Evolutionary conservation across 1,140 invertebrate species (phyloP), one percentile per base, ranked within the genome.

Genomic region (Apis cerana): DNA sequence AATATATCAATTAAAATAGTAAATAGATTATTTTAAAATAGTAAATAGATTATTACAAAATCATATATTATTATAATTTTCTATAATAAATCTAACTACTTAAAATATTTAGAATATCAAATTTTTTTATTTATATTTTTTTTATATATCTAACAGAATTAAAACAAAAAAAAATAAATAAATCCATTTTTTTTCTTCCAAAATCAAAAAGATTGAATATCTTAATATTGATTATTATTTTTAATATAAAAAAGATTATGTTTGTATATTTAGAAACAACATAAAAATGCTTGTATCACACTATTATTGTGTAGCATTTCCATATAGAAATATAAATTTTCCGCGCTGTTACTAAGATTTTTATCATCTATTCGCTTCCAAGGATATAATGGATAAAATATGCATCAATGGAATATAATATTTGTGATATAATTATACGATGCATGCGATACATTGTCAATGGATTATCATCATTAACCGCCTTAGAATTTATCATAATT

Each of bases 371-470:
- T 82, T 61, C 56, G 80, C 77, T 75, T 65, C 52, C 15, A 75
- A 27, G 74, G 76, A 43, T 75, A 82, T 75, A 82, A 82, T 82
- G 65, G 80, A 75, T 65, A 82, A 65, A 75, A 59, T 82, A 82
- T 50, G 80, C 50, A 65, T 77, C 74, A 56, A 77, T 64, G 65
- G 50, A 52, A 77, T 75, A 69, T n/a, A 52, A 23, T 54, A 48
- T 10, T 65, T 54, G 21, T 82, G 75, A 70, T 75, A 82, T 50
- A 68, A 61, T 82, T 82, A n/a, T 67, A 27, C 75, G 75, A 77
- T 82, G 65, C 52, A 77, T 61, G 75, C 64, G 65, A 70, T 59
- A 65, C 62, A 81, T 75, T 75, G 79, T 81, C 21, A 2, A 67
- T 33, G 43, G 71, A 68, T 81, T 17, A 62, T 27, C 62, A 4